These are phyloP conservation scores for Andrena bucephala DNA, from an alignment of 2,888 invertebrate genomes.

Conservation along the genomic window DNA sequence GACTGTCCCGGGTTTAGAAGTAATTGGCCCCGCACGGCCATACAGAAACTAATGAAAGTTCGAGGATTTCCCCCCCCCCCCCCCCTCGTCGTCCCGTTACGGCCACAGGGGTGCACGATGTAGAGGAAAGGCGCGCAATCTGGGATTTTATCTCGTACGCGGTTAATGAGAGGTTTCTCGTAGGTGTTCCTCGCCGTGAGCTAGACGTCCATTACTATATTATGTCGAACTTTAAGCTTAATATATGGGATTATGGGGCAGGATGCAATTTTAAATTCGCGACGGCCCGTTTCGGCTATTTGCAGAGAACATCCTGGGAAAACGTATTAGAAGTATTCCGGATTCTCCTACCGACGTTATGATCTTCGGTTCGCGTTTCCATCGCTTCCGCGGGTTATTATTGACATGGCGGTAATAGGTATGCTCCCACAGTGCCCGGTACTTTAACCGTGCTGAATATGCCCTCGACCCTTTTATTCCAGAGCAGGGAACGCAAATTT, in stretches of 20 bases:
- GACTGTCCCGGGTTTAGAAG: background rate
- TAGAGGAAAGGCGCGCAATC: slow-evolving; percentile 28
- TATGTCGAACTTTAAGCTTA: slow-evolving; percentile 50
- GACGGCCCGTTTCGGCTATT: slow-evolving; percentile 52
- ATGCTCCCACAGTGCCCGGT: background rate
- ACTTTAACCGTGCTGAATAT: slow-evolving; percentile 5
- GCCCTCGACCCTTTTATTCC: slow-evolving; percentile 28
- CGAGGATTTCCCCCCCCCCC: slow-evolving; percentile 4
- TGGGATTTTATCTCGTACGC: slow-evolving; percentile 54
- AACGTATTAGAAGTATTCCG: slow-evolving; percentile 48
- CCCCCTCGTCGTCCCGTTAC: slow-evolving; percentile 33
- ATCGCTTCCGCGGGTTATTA: slow-evolving; percentile 11
- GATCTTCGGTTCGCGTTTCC: slow-evolving; percentile 3
- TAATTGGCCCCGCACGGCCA: background rate
- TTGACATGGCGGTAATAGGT: background rate
- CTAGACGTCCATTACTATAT: slow-evolving; percentile 50
- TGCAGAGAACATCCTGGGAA: slow-evolving; percentile 41
- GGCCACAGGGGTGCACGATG: background rate
- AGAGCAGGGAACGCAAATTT: background rate
- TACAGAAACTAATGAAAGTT: slow-evolving; percentile 33
- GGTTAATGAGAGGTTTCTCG: slow-evolving; percentile 57
- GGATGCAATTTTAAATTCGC: slow-evolving; percentile 56
- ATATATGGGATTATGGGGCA: slow-evolving; percentile 34
- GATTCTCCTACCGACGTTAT: slow-evolving; percentile 8
- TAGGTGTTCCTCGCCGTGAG: slow-evolving; percentile 53